A percentile compares a stretch with the other conserved stretches of the same genome.
Conservation (phyloP, 2,888 invertebrate species). For the Drosophila subquinaria region DNA sequence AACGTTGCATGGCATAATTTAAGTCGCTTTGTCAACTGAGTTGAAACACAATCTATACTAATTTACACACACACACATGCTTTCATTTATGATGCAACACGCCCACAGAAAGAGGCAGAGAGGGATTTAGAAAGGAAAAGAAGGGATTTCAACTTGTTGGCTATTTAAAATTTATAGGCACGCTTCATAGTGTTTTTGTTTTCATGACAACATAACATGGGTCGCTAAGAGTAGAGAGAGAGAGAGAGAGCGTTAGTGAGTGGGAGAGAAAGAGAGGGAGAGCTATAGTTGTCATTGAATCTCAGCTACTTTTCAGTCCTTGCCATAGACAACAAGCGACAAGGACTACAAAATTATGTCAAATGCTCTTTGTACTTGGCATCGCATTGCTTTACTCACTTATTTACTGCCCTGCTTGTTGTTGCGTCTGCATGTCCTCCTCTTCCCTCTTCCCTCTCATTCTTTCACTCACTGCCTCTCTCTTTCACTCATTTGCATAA, state of each 20-base stretch:
- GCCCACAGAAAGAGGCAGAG: conserved; percentile 5
- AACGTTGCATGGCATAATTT: conserved; percentile 54
- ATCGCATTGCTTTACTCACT: conserved; percentile 47
- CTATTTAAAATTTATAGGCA: conserved; percentile 76
- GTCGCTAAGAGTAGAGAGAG: background rate
- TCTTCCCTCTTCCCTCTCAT: background rate
- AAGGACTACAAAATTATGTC: conserved; percentile 66
- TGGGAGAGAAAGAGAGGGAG: background rate
- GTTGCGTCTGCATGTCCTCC: background rate
- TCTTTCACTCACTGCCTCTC: background rate
- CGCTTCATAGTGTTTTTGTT: conserved; percentile 66
- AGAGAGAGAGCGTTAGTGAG: background rate
- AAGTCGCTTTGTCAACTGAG: conserved; percentile 41
- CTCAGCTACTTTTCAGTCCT: conserved; percentile 41
- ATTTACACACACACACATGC: conserved; percentile 9
- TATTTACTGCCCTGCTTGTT: conserved; percentile 28
- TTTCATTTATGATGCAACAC: conserved; percentile 50
- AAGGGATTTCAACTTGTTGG: conserved; percentile 30
- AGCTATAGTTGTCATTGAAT: conserved; percentile 33
- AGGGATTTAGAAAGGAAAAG: background rate
- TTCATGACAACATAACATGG: conserved; percentile 48
- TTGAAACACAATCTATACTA: conserved; percentile 15
- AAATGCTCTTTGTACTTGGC: conserved; percentile 56
- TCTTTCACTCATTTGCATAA: conserved; percentile 11
- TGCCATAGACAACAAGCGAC: conserved; percentile 37